phyloP scores from a whole-genome alignment of 2,113 vertebrate genomes.

The Talpa occidentalis region DNA sequence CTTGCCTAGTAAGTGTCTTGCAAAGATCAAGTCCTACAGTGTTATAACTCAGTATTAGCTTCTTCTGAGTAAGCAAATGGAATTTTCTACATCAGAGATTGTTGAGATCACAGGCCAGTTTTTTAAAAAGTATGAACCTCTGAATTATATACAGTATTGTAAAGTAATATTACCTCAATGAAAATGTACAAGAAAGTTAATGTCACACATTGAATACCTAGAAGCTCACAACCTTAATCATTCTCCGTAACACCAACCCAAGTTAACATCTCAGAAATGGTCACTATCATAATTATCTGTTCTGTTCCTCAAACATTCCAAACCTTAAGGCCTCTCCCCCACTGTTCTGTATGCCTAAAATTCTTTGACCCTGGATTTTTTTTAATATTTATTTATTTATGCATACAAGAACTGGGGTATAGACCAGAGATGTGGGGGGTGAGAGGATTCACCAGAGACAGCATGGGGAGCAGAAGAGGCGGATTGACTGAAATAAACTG shows the following conservation, averaged over 20 bases:
- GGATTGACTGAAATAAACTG: too few relatives aligned
- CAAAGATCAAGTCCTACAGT: background rate
- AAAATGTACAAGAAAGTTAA: background rate
- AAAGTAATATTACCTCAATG: too few relatives aligned
- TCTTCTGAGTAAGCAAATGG: background rate
- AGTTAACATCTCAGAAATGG: background rate
- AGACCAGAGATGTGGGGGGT: too few relatives aligned
- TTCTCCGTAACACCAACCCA: background rate
- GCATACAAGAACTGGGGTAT: too few relatives aligned
- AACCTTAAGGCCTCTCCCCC: background rate
- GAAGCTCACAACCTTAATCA: background rate
- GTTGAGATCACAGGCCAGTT: background rate
- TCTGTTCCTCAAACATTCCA: background rate
- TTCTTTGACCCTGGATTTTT: background rate
- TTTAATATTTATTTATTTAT: too few relatives aligned
- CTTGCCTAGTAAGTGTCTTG: background rate
- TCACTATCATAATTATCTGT: background rate
- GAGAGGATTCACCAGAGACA: too few relatives aligned
- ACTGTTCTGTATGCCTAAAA: background rate
- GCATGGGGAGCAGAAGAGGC: too few relatives aligned
- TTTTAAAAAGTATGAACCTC: background rate
- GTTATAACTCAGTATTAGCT: background rate
- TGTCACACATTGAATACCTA: background rate
- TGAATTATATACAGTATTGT: too few relatives aligned
- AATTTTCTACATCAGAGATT: background rate